Evolutionary conservation across 2,888 invertebrate genomes (phyloP), one percentile per base, ranked within the genome.

Genomic region (Pyrgus malvae): DNA sequence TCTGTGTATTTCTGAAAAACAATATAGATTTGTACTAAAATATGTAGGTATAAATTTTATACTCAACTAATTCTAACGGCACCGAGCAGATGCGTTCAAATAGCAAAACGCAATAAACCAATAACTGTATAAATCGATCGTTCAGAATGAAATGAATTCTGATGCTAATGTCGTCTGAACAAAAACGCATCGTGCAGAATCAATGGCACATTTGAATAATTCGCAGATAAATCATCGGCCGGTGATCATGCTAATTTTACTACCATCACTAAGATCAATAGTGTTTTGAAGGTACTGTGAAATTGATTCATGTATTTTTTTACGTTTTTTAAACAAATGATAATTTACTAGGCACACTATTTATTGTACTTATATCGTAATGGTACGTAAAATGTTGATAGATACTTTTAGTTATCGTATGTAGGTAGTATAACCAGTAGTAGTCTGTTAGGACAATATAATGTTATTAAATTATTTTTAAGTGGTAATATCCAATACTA

Each of bases 141-240:
- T 19, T 38, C 17, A 38, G 19, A 38, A 38, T 19, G 11, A 38
- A 38, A 38, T 38, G 38, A n/a, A 82, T 83, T 83, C 68, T 77
- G 58, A 85, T 85, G 85, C 71, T 74, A 85, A 85, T 84, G 58
- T 62, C 64, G 66, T 67, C 38, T 65, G 61, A 64, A 75, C 73
- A 78, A 78, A 76, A 78, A 79, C 68, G 66, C 67, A 75, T 79
- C 76, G 77, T 77, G 74, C 68, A 70, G 56, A 74, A 78, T 78
- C 82, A 76, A 80, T 80, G 70, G 65, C 61, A 55, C 56, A 80
- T 83, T 81, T 80, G 71, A 78, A 87, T 86, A 85, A 82, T 84
- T 80, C 59, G 61, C 57, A 60, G 59, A 86, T 87, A 76, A 79
- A 86, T 85, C 84, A 82, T 72, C 58, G 56, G 59, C 54, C 57